A percentile compares a stretch with the other conserved stretches of the same genome.
These are phyloP conservation scores for Leptura quadrifasciata DNA, from an alignment of 2,888 invertebrate genomes.

Conservation along the genomic window DNA sequence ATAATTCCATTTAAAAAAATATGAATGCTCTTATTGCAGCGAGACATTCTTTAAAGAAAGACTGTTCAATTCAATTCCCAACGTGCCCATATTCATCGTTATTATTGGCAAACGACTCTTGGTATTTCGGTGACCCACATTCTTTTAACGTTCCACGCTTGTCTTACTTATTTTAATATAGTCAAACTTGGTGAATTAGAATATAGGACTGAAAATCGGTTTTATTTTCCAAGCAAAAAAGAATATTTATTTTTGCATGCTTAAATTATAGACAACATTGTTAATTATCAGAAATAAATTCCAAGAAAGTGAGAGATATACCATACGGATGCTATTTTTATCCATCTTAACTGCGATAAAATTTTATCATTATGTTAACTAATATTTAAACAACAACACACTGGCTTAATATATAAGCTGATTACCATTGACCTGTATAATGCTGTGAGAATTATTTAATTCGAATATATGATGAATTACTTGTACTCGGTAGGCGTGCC, in stretches of 20 bases:
- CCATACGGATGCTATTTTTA: background rate
- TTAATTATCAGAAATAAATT: slow-evolving; percentile 1
- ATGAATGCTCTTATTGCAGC: background rate
- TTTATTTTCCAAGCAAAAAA: no score
- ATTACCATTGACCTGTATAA: slow-evolving; percentile 1
- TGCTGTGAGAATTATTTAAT: background rate
- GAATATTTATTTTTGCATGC: no score
- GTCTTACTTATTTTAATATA: slow-evolving; percentile 9
- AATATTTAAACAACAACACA: slow-evolving; percentile 4
- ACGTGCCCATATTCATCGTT: slow-evolving; percentile 24
- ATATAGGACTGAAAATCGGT: background rate
- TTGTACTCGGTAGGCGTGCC: background rate
- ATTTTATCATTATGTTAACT: slow-evolving; percentile 7
- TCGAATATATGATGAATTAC: slow-evolving; percentile 15
- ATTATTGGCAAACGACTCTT: slow-evolving; percentile 41
- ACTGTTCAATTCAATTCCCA: slow-evolving; percentile 2
- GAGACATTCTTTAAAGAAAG: background rate
- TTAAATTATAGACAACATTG: no score
- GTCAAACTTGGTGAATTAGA: background rate
- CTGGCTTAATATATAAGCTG: background rate
- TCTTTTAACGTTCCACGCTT: slow-evolving; percentile 30
- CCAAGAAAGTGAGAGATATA: background rate
- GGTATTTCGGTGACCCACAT: slow-evolving; percentile 45
- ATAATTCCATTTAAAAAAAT: background rate
- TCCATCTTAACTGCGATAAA: background rate